phyloP scores from a whole-genome alignment of 2,113 vertebrate species.

The Gnathonemus echidnorhynchus region DNA sequence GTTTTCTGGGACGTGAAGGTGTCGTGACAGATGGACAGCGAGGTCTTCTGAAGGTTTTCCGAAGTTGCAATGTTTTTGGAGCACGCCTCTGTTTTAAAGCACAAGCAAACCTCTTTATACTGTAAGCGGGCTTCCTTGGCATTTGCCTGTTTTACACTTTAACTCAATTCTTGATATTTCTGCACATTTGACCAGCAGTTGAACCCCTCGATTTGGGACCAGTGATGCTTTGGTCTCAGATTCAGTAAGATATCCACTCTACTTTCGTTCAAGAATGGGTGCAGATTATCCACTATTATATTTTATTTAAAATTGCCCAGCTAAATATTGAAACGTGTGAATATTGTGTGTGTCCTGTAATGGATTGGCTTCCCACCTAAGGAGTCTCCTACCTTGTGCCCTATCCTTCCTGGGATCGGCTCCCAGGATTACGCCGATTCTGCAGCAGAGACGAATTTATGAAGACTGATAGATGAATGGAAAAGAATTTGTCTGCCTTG shows the following conservation, averaged over 20 bases:
- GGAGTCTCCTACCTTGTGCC: background rate
- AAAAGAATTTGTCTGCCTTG: background rate
- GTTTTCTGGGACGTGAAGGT: background rate
- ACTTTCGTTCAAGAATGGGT: background rate
- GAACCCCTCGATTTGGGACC: background rate
- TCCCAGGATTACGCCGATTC: background rate
- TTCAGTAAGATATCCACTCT: background rate
- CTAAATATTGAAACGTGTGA: background rate
- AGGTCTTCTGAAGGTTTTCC: slow-evolving; percentile 3
- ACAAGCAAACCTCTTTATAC: slow-evolving; percentile 4
- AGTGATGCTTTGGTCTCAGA: background rate
- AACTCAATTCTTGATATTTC: background rate
- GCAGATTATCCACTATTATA: background rate
- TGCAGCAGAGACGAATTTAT: background rate
- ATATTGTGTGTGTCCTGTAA: background rate
- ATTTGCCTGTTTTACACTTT: background rate
- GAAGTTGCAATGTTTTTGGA: slow-evolving; percentile 16
- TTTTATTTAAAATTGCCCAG: background rate
- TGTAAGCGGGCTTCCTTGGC: background rate
- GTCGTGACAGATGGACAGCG: background rate
- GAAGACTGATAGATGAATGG: background rate
- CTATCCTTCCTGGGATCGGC: background rate
- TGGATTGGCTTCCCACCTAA: background rate
- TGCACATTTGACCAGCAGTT: background rate
- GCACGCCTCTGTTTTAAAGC: background rate